Conservation (phyloP, 2,888 invertebrate genomes). For the Cheilosia vulpina region DNA sequence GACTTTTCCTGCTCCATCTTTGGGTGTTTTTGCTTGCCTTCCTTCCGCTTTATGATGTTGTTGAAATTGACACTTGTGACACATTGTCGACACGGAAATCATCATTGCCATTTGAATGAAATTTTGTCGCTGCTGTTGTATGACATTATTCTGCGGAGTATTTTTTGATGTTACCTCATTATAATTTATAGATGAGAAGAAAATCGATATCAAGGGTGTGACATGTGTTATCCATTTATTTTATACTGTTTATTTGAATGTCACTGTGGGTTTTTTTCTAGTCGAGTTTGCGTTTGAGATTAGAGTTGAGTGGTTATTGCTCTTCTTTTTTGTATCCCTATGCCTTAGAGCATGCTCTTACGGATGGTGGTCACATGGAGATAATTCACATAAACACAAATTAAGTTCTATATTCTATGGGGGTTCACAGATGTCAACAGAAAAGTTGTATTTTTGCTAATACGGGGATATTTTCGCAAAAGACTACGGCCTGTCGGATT, state of each 20-base stretch:
- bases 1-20: conserved; percentile 5
- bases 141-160: conserved; percentile 47
- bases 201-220: conserved; percentile 62
- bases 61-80: conserved; percentile 59
- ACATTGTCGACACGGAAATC: conserved; percentile 71
- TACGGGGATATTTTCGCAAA: background rate
- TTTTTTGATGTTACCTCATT: conserved; percentile 59
- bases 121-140: conserved; percentile 54
- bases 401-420: conserved; percentile 41
- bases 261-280: conserved; percentile 36
- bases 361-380: conserved; percentile 30
- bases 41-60: conserved; percentile 32
- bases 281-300: conserved; percentile 47
- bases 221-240: conserved; percentile 55
- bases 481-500: conserved; percentile 1
- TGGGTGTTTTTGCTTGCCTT: conserved; percentile 1
- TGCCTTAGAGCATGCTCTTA: conserved; percentile 7
- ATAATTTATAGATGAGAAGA: conserved; percentile 65
- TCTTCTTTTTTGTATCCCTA: conserved; percentile 9
- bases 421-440: conserved; percentile 45
- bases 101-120: conserved; percentile 61
- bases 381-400: conserved; percentile 40
- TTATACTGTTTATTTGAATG: conserved; percentile 33
- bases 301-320: conserved; percentile 17
- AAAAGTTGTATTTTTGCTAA: conserved; percentile 24